Conservation (phyloP, 2,113 vertebrate genomes). For the Erpornis zantholeuca region DNA sequence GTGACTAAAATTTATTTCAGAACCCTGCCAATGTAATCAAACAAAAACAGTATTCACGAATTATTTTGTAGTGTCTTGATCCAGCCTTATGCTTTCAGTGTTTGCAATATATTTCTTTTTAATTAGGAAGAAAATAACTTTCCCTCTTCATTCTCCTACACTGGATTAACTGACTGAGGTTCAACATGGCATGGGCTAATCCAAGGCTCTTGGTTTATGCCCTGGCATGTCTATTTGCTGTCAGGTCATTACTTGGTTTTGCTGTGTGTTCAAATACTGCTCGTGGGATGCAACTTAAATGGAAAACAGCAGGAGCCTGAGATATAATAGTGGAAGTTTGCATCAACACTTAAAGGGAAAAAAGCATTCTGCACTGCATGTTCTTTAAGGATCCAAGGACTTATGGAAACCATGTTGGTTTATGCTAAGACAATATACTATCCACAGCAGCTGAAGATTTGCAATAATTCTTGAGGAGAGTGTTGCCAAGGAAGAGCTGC, state of each 20-base stretch:
- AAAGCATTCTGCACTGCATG: background rate
- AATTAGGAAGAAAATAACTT: background rate
- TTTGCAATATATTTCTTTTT: background rate
- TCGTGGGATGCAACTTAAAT: background rate
- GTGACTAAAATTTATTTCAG: background rate
- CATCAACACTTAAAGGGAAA: fast-evolving
- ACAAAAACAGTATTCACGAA: background rate
- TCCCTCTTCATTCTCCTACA: background rate
- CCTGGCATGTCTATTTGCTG: background rate
- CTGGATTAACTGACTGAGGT: background rate
- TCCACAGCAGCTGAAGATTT: background rate
- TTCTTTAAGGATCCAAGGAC: background rate
- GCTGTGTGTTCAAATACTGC: background rate
- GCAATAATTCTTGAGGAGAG: background rate
- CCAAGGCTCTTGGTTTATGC: background rate
- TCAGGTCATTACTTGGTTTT: background rate
- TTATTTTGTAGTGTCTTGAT: background rate
- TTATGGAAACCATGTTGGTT: background rate
- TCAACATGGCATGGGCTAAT: background rate
- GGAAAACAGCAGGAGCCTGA: background rate
- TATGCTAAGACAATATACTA: background rate
- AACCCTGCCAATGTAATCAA: background rate
- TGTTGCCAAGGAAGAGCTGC: background rate
- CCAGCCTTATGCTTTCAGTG: background rate
- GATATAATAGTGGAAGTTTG: background rate